A percentile compares a stretch with the other conserved stretches of the same genome.
phyloP scores from a whole-genome alignment of 2,113 vertebrate species.

The Coptodon rendalli region DNA sequence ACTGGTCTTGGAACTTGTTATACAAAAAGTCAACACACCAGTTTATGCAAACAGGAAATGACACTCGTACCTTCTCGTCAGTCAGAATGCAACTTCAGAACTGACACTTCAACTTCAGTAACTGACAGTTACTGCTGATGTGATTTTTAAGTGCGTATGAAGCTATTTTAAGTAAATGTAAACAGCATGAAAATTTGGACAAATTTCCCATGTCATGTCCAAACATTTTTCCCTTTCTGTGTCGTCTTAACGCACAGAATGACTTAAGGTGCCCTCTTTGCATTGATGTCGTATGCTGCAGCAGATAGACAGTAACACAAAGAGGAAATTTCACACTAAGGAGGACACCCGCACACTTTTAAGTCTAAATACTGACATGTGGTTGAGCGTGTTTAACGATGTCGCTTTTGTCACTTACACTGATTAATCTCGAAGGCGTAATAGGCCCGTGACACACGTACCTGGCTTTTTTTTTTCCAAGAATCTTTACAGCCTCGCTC shows the following conservation, averaged over 20 bases:
- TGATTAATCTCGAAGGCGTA: conserved; percentile 12
- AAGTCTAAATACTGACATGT: not conserved
- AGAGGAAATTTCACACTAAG: not conserved
- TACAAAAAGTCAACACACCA: not conserved
- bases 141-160: not conserved
- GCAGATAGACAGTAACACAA: not conserved
- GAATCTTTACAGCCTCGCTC: not conserved
- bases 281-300: not conserved
- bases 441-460: not conserved
- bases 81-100: not conserved
- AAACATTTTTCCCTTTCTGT: not conserved
- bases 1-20: not conserved
- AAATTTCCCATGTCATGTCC: not conserved
- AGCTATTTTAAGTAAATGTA: not conserved
- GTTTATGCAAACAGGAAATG: not conserved
- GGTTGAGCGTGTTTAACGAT: not conserved
- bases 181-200: not conserved
- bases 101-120: not conserved
- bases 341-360: not conserved
- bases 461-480: not conserved
- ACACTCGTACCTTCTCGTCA: not conserved
- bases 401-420: not conserved
- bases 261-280: not conserved
- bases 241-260: not conserved
- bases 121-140: not conserved